These are phyloP conservation scores for Misgurnus mizolepis DNA, from an alignment of 2,113 vertebrate genomes.

Conservation along the genomic window DNA sequence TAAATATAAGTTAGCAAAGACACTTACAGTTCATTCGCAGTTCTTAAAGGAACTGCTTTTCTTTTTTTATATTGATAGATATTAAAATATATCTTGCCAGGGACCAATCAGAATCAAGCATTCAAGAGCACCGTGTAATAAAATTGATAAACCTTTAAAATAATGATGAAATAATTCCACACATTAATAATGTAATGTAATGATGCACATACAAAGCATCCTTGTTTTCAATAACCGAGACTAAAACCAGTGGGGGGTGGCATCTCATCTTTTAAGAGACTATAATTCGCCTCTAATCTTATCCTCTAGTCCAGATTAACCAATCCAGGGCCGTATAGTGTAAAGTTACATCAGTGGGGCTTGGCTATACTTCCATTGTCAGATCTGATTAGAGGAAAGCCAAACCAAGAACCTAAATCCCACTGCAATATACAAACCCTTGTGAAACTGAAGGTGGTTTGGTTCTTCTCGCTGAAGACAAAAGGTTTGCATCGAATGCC, in stretches of 20 bases:
- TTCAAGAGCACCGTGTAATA: too few species aligned
- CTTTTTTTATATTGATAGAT: not conserved
- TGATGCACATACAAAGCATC: not conserved
- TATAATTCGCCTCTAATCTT: conserved; percentile 56
- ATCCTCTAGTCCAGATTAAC: conserved; percentile 50
- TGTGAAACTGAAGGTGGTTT: not conserved
- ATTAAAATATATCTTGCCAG: too few species aligned
- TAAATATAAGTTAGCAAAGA: conserved; percentile 21
- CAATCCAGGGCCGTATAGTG: conserved; percentile 19
- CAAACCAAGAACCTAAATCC: conserved; percentile 26
- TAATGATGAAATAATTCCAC: too few species aligned
- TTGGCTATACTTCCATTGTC: conserved; percentile 26
- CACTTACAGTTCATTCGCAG: not conserved
- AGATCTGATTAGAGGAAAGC: conserved; percentile 42
- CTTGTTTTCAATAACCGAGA: not conserved
- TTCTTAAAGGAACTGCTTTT: not conserved
- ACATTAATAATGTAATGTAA: too few species aligned
- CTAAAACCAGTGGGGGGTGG: not conserved
- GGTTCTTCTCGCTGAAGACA: too few species aligned
- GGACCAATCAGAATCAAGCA: too few species aligned
- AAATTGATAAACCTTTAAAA: too few species aligned
- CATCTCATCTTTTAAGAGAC: conserved; percentile 28
- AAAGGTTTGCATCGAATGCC: not conserved
- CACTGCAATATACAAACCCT: not conserved
- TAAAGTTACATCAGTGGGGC: conserved; percentile 22